These are phyloP conservation scores for Ptyas mucosa DNA, from an alignment of 2,113 vertebrate genomes.

Conservation along the genomic window DNA sequence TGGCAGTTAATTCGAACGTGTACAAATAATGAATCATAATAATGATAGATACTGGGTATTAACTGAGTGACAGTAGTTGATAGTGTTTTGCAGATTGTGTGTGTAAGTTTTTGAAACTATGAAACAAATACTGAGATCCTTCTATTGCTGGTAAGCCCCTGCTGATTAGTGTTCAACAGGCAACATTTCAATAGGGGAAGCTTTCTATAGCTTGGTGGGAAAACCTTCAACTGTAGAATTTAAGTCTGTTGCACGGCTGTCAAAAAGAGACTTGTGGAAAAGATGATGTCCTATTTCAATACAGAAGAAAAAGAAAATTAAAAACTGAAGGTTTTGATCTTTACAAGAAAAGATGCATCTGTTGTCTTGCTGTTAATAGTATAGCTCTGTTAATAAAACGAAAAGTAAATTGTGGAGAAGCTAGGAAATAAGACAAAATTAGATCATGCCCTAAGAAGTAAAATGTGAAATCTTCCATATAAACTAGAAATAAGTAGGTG, in stretches of 20 bases:
- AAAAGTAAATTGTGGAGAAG: not conserved
- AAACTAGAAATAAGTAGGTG: not conserved
- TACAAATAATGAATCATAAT: not conserved
- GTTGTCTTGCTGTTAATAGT: not conserved
- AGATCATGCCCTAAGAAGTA: not conserved
- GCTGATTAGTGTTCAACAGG: not conserved
- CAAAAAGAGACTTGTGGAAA: not conserved
- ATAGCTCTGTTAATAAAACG: not conserved
- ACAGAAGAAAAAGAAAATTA: not conserved
- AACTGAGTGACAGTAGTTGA: not conserved
- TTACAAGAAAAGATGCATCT: not conserved
- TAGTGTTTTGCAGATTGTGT: not conserved
- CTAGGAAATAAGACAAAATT: not conserved
- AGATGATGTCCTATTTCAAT: not conserved
- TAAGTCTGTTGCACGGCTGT: not conserved
- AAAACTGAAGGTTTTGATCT: not conserved
- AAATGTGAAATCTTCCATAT: not conserved
- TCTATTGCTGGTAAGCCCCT: not conserved
- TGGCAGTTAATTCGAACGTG: not conserved
- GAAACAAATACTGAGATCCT: not conserved
- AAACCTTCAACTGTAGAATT: not conserved
- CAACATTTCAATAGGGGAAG: not conserved
- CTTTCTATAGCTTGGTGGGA: not conserved
- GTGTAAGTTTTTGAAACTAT: not conserved
- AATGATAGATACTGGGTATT: not conserved